Conservation (phyloP, 1,140 invertebrate species). For the Euwallacea fornicatus region DNA sequence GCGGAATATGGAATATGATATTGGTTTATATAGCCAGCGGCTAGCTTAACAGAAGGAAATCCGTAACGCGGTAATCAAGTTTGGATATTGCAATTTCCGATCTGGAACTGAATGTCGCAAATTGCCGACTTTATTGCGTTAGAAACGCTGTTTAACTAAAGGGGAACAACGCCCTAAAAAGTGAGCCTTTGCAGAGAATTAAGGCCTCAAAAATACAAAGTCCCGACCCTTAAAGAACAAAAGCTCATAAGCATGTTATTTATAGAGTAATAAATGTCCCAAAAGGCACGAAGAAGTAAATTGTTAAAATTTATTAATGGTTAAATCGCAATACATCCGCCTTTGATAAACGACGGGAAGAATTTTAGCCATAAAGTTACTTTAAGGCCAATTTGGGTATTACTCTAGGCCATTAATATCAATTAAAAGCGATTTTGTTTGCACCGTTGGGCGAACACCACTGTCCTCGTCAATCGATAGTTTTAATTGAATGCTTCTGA, state of each 20-base stretch:
- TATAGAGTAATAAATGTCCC: conserved; percentile 40
- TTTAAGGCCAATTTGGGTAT: conserved; percentile 41
- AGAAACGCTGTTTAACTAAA: no score
- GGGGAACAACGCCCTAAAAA: neutral
- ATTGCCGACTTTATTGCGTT: conserved; percentile 16
- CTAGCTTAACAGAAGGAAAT: conserved; percentile 16
- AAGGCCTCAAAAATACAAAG: conserved; percentile 8
- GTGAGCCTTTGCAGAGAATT: conserved; percentile 20
- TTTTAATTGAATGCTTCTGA: conserved; percentile 31
- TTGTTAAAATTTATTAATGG: conserved; percentile 39
- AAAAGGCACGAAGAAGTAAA: conserved; percentile 35
- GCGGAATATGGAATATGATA: conserved; percentile 4
- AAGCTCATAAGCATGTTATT: conserved; percentile 38
- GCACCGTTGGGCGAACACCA: conserved; percentile 29
- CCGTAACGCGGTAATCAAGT: conserved; percentile 17
- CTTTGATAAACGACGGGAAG: conserved; percentile 38
- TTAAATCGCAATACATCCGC: conserved; percentile 34
- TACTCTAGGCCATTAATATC: conserved; percentile 40
- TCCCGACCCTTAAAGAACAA: conserved; percentile 25
- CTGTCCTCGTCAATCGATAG: conserved; percentile 25
- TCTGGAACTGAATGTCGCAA: conserved; percentile 26
- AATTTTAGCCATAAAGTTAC: conserved; percentile 42
- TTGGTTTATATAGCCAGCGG: conserved; percentile 8
- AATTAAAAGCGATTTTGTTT: conserved; percentile 40
- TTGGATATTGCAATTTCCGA: conserved; percentile 32